Conservation (phyloP, 2,113 vertebrate genomes). For the Istiophorus platypterus region DNA sequence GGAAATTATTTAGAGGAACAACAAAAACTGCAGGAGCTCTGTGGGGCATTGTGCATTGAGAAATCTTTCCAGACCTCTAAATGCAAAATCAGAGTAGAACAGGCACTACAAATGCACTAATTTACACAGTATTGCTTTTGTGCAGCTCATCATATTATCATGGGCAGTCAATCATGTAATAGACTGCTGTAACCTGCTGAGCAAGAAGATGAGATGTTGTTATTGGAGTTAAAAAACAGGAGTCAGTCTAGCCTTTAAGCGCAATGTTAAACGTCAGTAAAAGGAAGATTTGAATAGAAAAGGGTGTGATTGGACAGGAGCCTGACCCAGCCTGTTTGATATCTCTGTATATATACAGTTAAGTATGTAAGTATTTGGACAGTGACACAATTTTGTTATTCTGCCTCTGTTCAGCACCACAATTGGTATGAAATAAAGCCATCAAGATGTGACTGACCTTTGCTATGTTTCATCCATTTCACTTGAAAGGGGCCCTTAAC, state of each 20-base stretch:
- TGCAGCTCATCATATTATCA: slow-evolving; percentile 46
- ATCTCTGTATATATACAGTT: neutral
- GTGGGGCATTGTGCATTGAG: slow-evolving; percentile 45
- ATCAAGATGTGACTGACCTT: neutral
- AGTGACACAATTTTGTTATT: no score
- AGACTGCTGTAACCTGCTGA: slow-evolving; percentile 59
- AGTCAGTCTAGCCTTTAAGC: slow-evolving; percentile 12
- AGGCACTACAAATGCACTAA: slow-evolving; percentile 35
- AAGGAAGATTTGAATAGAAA: neutral
- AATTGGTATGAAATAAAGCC: no score
- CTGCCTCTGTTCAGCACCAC: no score
- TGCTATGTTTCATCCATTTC: slow-evolving; percentile 43
- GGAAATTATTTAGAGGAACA: slow-evolving; percentile 53
- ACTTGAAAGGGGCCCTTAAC: slow-evolving; percentile 30
- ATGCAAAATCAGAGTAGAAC: slow-evolving; percentile 18
- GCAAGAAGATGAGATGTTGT: slow-evolving; percentile 48
- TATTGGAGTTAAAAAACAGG: slow-evolving; percentile 4
- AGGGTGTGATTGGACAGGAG: slow-evolving; percentile 15
- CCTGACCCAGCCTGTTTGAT: neutral
- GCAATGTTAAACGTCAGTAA: neutral
- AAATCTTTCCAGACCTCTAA: slow-evolving; percentile 40
- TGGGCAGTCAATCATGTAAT: slow-evolving; percentile 62
- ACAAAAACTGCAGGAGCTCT: slow-evolving; percentile 55
- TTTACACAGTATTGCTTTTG: slow-evolving; percentile 41
- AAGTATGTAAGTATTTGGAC: no score